These are phyloP conservation scores for Athene cunicularia DNA, from an alignment of 2,113 vertebrate species.

Conservation along the genomic window DNA sequence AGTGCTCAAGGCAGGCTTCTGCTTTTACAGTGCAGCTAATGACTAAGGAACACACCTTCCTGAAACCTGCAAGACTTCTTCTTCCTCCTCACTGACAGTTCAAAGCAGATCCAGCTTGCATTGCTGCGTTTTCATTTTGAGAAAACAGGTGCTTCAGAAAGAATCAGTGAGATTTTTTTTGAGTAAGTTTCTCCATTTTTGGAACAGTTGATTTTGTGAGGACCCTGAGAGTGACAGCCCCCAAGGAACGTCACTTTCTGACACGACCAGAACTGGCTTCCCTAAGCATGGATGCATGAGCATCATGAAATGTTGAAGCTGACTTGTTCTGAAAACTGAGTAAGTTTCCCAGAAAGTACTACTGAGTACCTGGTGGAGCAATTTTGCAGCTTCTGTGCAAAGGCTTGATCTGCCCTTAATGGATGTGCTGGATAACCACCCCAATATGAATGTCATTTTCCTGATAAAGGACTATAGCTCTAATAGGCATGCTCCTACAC, in stretches of 20 bases:
- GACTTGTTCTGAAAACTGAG: background rate
- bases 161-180: background rate
- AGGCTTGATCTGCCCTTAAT: background rate
- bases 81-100: background rate
- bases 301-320: background rate
- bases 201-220: rapidly evolving
- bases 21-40: background rate
- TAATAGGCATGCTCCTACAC: background rate
- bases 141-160: background rate
- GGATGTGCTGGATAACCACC: background rate
- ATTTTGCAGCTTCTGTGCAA: background rate
- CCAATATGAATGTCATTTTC: background rate
- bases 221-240: background rate
- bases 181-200: background rate
- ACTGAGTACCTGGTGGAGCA: background rate
- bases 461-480: background rate
- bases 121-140: background rate
- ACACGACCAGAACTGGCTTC: background rate
- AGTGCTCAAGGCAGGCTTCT: background rate
- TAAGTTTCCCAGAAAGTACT: background rate
- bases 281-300: background rate
- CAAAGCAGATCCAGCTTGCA: background rate
- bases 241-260: background rate
- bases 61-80: background rate
- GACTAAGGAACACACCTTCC: background rate